phyloP scores from a whole-genome alignment of 1,140 invertebrate genomes.

The Chlorops oryzae region DNA sequence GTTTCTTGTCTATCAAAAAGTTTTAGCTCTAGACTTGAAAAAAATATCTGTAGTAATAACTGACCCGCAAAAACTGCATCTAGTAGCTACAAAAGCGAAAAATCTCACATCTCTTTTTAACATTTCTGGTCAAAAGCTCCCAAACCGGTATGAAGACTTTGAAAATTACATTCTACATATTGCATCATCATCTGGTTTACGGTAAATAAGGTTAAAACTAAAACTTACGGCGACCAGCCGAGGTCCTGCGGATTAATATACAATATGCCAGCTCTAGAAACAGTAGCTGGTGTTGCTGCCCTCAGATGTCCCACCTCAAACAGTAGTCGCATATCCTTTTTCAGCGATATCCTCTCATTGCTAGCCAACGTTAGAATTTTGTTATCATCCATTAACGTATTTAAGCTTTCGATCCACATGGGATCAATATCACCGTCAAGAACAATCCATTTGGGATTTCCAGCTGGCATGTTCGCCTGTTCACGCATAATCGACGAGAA shows the following conservation, averaged over 20 bases:
- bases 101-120: no score
- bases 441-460: slow-evolving; percentile 90
- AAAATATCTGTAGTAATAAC: no score
- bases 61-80: no score
- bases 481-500: slow-evolving; percentile 91
- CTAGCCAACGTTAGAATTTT: slow-evolving; percentile 86
- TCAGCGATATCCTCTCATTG: slow-evolving; percentile 90
- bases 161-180: no score
- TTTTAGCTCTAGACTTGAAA: no score
- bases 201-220: background rate
- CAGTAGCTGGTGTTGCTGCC: slow-evolving; percentile 92
- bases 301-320: slow-evolving; percentile 92
- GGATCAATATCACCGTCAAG: slow-evolving; percentile 95
- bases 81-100: no score
- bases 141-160: no score
- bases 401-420: slow-evolving; percentile 95
- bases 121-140: no score
- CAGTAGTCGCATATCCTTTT: slow-evolving; percentile 80
- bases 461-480: slow-evolving; percentile 69
- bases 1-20: no score
- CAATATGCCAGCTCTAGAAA: slow-evolving; percentile 86
- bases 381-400: slow-evolving; percentile 82
- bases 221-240: slow-evolving; percentile 90
- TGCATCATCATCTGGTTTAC: background rate
- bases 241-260: slow-evolving; percentile 90